Percentiles rank a stretch among this genome's conserved stretches.
phyloP scores from a whole-genome alignment of 2,113 vertebrate species.

The Eonycteris spelaea region DNA sequence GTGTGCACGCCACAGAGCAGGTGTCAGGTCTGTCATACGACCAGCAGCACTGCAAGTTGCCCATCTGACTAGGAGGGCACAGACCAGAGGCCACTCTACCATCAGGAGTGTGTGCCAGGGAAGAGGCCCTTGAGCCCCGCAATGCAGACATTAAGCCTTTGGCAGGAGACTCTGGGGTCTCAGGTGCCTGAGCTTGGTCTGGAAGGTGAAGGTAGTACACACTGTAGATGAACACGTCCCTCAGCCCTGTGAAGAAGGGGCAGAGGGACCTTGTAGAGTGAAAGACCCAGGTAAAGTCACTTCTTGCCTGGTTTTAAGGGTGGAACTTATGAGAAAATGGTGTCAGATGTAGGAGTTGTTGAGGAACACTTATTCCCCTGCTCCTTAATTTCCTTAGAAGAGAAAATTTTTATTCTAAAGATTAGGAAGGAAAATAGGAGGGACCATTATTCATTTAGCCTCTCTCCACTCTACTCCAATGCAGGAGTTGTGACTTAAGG shows the following conservation, averaged over 20 bases:
- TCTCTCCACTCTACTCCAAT: not conserved
- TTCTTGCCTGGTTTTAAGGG: not conserved
- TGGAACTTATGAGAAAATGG: not conserved
- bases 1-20: accelerated
- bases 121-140: accelerated
- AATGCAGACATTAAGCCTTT: not conserved
- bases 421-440: not conserved
- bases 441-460: not conserved
- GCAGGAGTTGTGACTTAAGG: not conserved
- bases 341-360: not conserved
- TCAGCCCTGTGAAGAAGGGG: not conserved
- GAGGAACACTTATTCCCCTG: not conserved
- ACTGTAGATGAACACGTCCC: not conserved
- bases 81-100: not conserved
- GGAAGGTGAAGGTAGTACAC: not conserved
- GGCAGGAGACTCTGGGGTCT: not conserved
- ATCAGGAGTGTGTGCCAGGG: not conserved
- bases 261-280: not conserved
- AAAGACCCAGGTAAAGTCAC: not conserved
- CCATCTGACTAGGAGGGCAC: not conserved
- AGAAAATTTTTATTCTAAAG: not conserved
- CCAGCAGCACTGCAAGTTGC: not conserved
- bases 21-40: not conserved
- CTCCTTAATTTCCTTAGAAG: not conserved
- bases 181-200: not conserved